phyloP scores from a whole-genome alignment of 1,140 invertebrate genomes.

The Plectus sambesii region DNA sequence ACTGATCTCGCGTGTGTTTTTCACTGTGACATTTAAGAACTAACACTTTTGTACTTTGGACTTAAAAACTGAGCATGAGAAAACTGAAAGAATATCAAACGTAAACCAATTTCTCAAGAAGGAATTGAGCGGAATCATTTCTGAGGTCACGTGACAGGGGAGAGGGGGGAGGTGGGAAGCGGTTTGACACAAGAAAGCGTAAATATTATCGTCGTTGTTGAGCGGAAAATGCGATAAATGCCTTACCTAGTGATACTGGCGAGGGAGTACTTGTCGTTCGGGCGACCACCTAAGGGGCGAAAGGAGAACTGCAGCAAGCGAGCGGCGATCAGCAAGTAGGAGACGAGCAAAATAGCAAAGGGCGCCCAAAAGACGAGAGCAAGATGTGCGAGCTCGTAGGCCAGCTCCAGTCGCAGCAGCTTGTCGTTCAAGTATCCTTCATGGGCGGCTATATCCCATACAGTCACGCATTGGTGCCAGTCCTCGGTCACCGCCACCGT shows the following conservation, averaged over 20 bases:
- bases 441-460: constrained; percentile 24
- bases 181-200: neutral
- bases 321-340: constrained; percentile 31
- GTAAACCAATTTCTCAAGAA: constrained; percentile 6
- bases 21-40: no score
- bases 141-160: neutral
- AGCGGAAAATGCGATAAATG: no score
- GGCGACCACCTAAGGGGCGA: constrained; percentile 9
- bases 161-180: neutral
- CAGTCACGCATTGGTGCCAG: constrained; percentile 35
- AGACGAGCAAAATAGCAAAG: constrained; percentile 26
- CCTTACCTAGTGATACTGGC: constrained; percentile 5
- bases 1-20: no score
- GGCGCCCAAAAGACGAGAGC: constrained; percentile 35
- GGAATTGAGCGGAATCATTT: neutral
- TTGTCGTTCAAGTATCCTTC: neutral
- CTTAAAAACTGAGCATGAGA: no score
- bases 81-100: no score
- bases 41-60: no score
- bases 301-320: constrained; percentile 28
- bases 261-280: neutral
- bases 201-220: neutral
- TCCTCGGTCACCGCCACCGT: constrained; percentile 21
- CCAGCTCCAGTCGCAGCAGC: constrained; percentile 20
- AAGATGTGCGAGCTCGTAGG: constrained; percentile 27